Base-by-base conservation (phyloP, 2,113 vertebrate species). In the Zapornia atra region DNA sequence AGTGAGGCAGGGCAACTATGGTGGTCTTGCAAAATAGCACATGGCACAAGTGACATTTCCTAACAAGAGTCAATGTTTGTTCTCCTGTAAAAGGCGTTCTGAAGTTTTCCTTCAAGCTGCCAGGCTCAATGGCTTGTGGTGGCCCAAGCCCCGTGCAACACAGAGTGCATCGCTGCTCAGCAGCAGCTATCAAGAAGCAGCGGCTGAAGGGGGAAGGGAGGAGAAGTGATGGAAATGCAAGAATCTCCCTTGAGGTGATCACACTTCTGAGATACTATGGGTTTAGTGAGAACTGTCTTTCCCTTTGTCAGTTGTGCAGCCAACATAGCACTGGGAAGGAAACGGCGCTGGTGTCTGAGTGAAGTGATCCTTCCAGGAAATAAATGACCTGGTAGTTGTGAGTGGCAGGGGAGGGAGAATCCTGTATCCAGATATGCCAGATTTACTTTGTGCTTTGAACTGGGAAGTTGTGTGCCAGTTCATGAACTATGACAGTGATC, bases 1-100 rank as follows among this genome's bases (percentile, higher is more conserved):
- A 90, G 68, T 34, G 50, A 90, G 71, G 70, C 75, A 76, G 54
- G 20, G 54, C 92, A 80, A 50, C 64, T 70, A 46, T 66, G 78
- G 96, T 96, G 90, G 94, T 92, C 91, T 90, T 93, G 56, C 90
- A 92, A 80, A 93, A 80, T 5, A 70, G 0, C 51, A 51, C 33
- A 70, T 92, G 66, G 0, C 54, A 60, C 33, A 70, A 93, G 66
- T 90, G 80, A 54, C 64, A 70, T 94, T 94, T 94, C 79, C 84
- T 83, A 82, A 63, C 24, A 63, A 19, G 15, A 95, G 46, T 80
- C 75, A 86, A 29, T 86, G 54, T 80, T 95, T 88, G 78, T 59
- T 90, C 71, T 88, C 86, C 79, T 95, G 71, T 59, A 81, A 90
- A 88, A 94, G 56, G 20, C n/a, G 4, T 93, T 83, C 42, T 66